Evolutionary conservation across 2,888 invertebrate genomes (phyloP), one percentile per base, ranked within the genome.

Genomic region (Pyrrhia umbra): DNA sequence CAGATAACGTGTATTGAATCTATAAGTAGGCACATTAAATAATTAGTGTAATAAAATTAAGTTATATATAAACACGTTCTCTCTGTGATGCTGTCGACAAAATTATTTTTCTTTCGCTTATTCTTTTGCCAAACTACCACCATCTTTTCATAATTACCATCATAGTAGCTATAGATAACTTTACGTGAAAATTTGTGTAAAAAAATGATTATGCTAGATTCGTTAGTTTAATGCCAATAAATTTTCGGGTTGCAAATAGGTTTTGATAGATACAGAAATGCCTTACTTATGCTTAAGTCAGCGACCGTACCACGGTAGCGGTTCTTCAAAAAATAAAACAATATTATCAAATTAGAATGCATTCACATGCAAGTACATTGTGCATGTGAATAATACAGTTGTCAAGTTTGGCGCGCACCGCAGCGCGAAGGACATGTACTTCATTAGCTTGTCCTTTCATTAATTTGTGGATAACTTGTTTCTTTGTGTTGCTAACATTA

Each of bases 401-500:
- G 42, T 75, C 23, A 55, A 75, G 75, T 75, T 74, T 47, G 30
- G 62, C 52, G 57, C 54, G 49, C 69, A 68, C 20, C 45, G 56
- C 55, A 20, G 45, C 62, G 59, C 76, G 71, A 75, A 73, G 76
- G 65, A 70, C 73, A 54, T 20, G 56, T 58, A 51, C 42, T 71
- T 65, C 40, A 66, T 66, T 58, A 46, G 55, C 18, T 57, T 56
- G 57, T 47, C 58, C 58, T 75, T 75, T 59, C 51, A 58, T 65
- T 54, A n/a, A 56, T 60, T 43, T 49, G 52, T 49, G 18, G 15
- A 42, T 51, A 47, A 34, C 25, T 49, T 18, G n/a, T 52, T 64
- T 30, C 27, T 34, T 71, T 52, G 39, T 68, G 3, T 40, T 34
- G 6, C 18, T 18, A 13, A 18, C 15, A n/a, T 6, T 25, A 20